These are phyloP conservation scores for Bubalus kerabau DNA, from an alignment of 2,113 vertebrate species.

Conservation along the genomic window DNA sequence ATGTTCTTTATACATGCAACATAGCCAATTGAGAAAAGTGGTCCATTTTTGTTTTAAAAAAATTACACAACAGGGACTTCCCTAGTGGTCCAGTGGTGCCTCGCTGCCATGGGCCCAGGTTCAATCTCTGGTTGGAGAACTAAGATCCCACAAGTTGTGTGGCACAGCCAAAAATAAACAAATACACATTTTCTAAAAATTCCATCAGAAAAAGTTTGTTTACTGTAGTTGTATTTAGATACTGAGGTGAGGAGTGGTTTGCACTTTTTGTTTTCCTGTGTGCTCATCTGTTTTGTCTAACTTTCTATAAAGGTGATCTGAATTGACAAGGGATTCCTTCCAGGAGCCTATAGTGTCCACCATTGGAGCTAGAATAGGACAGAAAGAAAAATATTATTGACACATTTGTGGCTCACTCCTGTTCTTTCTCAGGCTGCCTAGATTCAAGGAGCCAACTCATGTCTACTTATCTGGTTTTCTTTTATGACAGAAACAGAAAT, in stretches of 20 bases:
- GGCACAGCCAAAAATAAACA: neutral
- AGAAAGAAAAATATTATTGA: too few species aligned
- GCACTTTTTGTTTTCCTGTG: neutral
- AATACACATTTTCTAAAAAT: neutral
- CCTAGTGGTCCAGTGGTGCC: neutral
- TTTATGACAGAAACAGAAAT: neutral
- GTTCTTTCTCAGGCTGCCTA: neutral
- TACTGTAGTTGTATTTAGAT: neutral
- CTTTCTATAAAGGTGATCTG: neutral
- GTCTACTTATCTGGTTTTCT: neutral
- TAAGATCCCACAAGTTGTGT: neutral
- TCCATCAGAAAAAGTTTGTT: neutral
- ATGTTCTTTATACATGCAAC: neutral
- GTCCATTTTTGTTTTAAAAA: neutral
- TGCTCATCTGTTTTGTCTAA: accelerated
- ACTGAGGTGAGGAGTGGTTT: neutral
- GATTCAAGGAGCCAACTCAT: neutral
- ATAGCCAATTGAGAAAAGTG: neutral
- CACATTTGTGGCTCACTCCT: accelerated
- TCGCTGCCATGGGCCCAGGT: neutral
- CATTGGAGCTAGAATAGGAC: accelerated
- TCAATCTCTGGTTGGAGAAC: neutral
- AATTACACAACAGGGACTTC: neutral
- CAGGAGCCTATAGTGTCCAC: accelerated
- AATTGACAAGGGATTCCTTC: neutral